These are phyloP conservation scores for Cylloceria caligata DNA, from an alignment of 2,888 invertebrate genomes.

Conservation along the genomic window DNA sequence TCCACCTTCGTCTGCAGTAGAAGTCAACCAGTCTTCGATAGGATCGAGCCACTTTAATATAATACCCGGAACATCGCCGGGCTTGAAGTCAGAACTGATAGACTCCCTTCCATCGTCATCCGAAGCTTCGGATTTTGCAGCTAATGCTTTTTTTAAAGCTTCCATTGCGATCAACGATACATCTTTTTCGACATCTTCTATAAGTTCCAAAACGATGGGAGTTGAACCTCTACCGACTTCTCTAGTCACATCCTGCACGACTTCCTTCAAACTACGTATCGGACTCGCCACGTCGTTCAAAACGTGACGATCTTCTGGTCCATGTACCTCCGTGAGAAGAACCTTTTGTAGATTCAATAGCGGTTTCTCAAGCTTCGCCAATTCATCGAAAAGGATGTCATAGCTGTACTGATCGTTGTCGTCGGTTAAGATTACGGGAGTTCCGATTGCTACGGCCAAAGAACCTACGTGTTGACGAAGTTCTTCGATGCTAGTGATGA, in stretches of 20 bases:
- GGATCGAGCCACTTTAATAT: conserved; percentile 72
- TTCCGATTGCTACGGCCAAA: conserved; percentile 76
- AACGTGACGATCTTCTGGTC: conserved; percentile 73
- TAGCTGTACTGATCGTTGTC: conserved; percentile 72
- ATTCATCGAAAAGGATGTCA: conserved; percentile 72
- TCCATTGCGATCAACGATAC: conserved; percentile 74
- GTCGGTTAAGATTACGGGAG: conserved; percentile 64
- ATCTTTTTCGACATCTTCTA: conserved; percentile 79
- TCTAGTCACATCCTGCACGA: conserved; percentile 72
- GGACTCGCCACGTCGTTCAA: conserved; percentile 76
- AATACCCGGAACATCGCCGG: conserved; percentile 67
- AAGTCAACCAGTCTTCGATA: conserved; percentile 74
- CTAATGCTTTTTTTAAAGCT: conserved; percentile 70
- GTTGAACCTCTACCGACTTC: conserved; percentile 66
- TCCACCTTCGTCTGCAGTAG: conserved; percentile 70
- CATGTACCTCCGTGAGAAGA: conserved; percentile 75
- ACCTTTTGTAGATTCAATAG: conserved; percentile 77
- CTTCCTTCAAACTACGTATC: conserved; percentile 73
- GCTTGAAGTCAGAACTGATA: conserved; percentile 54
- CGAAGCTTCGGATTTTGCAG: conserved; percentile 56
- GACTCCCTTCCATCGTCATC: conserved; percentile 48
- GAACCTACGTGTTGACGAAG: conserved; percentile 76
- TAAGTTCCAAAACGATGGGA: conserved; percentile 73
- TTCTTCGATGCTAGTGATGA: conserved; percentile 74
- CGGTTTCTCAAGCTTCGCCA: conserved; percentile 75